Evolutionary conservation across 2,888 invertebrate genomes (phyloP).

Genomic region (Pyrochroa serraticornis): DNA sequence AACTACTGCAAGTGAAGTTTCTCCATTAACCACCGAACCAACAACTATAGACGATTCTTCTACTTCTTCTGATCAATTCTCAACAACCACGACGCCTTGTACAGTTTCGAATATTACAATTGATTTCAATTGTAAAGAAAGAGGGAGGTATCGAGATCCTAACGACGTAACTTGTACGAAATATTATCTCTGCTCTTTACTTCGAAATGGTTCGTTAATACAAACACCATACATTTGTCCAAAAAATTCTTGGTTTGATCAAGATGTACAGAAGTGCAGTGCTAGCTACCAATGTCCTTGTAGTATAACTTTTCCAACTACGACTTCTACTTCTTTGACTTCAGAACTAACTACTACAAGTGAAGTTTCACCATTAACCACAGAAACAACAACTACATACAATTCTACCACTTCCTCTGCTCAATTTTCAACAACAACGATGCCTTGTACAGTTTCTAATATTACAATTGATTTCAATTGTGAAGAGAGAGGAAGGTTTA

Average conservation of each 20-base stretch:
- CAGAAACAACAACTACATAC: neutral
- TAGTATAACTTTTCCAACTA: neutral
- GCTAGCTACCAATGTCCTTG: conserved; percentile 33
- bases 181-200: conserved; percentile 57
- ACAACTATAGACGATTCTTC: too few relatives aligned
- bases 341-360: too few relatives aligned
- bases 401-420: neutral
- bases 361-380: neutral
- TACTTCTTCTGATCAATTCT: too few relatives aligned
- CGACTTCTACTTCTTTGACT: too few relatives aligned
- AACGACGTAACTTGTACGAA: conserved; percentile 54
- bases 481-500: conserved; percentile 27
- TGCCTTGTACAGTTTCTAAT: neutral
- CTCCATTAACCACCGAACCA: too few relatives aligned
- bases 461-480: conserved; percentile 27
- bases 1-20: too few relatives aligned
- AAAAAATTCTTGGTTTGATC: conserved; percentile 35
- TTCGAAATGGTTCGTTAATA: conserved; percentile 41
- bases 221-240: conserved; percentile 44
- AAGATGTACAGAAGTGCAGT: conserved; percentile 26
- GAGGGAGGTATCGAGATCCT: conserved; percentile 29
- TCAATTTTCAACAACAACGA: conserved; percentile 4
- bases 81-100: too few relatives aligned
- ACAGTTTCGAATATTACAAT: too few relatives aligned
- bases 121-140: conserved; percentile 22